Evolutionary conservation across 2,113 vertebrate genomes (phyloP), one percentile per base, ranked within the genome.

Genomic region (Odontophorus gujanensis): DNA sequence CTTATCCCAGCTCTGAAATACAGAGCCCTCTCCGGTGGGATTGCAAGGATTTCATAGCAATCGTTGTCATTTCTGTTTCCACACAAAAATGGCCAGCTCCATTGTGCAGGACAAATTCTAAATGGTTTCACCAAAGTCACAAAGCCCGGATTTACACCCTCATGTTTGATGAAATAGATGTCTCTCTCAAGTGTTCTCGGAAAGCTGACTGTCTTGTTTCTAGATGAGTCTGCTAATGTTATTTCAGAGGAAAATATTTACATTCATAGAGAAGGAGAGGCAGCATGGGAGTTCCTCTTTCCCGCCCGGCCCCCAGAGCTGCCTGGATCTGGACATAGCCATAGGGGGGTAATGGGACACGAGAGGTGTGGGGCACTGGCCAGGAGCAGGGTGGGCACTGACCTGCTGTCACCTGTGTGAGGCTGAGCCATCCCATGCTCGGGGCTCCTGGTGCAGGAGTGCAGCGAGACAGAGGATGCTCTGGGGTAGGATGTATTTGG

Each of bases 171-270:
- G 1, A 89, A 84, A 89, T 89, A 61, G 30, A 1, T 75, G 25
- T 71, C 25, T 86, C 47, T 81, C 77, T 63, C 18, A 79, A 76
- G 40, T 25, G 42, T 91, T 92, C 85, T 89, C 3, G 2, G 90
- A 94, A 95, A 91, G 36, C 32, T 67, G 57, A 85, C 55, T 47
- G 82, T 92, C 87, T 76, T 82, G 20, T 94, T 94, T 92, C 85
- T 76, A 79, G 53, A 85, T 92, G 74, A 92, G 67, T 68, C 92
- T 38, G 28, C 61, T 62, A 69, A 53, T 16, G 13, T 76, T 76
- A 42, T 80, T 92, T 93, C 85, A 74, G 68, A 91, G 34, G 58
- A 81, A 50, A 53, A n/a, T 13, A 57, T 83, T 86, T 87, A 68
- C 51, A 72, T 75, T 28, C 22, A 59, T 16, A 25, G 59, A 82